Base-by-base conservation (phyloP, 1,140 invertebrate genomes). In the Anoplophora glabripennis region DNA sequence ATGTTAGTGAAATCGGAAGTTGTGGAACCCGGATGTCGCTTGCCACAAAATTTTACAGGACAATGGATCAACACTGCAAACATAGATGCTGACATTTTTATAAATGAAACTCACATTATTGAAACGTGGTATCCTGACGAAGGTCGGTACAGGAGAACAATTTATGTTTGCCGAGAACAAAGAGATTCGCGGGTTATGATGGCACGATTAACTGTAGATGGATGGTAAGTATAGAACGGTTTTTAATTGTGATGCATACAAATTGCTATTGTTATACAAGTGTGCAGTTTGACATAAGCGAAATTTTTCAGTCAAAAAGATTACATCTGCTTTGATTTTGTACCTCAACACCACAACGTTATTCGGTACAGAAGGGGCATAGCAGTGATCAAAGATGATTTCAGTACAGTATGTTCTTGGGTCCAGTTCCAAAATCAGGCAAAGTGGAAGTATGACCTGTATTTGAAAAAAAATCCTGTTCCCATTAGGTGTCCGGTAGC, bases 1-100 rank as follows among this genome's bases (percentile, higher is more conserved):
- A 46, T 40, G 15, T 78, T 80, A 87, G 87, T 87, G 7, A 89
- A 90, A 75, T 74, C 90, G 0, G 92, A 96, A 80, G 84, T 91
- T 10, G 91, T 98, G 0, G 88, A 89, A 54, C 90, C 95, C 9
- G 89, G 91, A 4, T 99, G 96, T 74, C 86, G 90, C 37, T 76
- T 98, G 45, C 94, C 95, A 0, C 87, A 94, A 76, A 97, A 97
- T 75, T 96, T 96, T 74, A 88, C 86, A 2, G 96, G 96, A 8
- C 84, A 90, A 35, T 99, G 96, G 95, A 94, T 98, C 15, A 98
- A 98, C 66, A 97, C 95, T 0, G 94, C 94, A 0, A 96, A 97
- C 72, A 90, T 95, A 61, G 93, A 98, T 77, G 93, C 94, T 1
- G 92, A 96, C 77, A 88, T 97, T 1, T 83, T 84, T 11, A 95